Base-by-base conservation (phyloP, 2,797 vertebrate genomes). In the Oreochromis mossambicus region DNA sequence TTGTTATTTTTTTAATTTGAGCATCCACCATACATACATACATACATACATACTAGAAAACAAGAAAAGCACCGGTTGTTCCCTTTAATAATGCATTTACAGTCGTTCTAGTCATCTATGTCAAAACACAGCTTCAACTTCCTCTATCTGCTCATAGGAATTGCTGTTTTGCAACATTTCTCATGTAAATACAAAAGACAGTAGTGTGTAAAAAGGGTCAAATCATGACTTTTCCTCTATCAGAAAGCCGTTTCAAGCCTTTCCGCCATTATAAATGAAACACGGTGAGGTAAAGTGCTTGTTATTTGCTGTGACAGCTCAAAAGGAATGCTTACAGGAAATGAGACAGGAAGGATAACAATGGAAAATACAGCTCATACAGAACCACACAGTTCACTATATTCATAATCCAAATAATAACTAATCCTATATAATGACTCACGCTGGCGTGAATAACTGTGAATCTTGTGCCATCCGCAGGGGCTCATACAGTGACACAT, bases 311-410 rank as follows among this genome's bases (percentile, higher is more conserved):
- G 83, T 79, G 80, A 88, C 80, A 54, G 73, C 15, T 17, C 78
- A 92, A 88, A 70, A 89, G 77, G 86, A 94, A 91, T 91, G 84
- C 56, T 86, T 43, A 80, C 78, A 90, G 92, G 94, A 96, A 95
- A 88, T 70, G 83, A 91, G 88, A 92, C 90, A 92, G 91, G 87
- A 92, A 93, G 81, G 81, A 90, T 77, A 88, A 92, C 92, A 87
- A 88, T 93, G 95, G 95, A 95, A 96, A 95, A 17, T 94, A 92
- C 90, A 87, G 79, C 86, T 94, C 93, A 95, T 75, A 24, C 3
- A 29, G 11, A 56, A 51, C 29, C 48, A 70, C 82, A 14, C 77
- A 80, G 46, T 51, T 3, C 3, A 52, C n/a, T 10, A 32, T 79
- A 83, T 79, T 79, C 77, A 87, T 29, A 87, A 92, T 82, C 12